Percentiles rank a stretch among this genome's conserved stretches.
Conservation (phyloP, 2,888 invertebrate genomes). For the Cistogaster globosa region DNA sequence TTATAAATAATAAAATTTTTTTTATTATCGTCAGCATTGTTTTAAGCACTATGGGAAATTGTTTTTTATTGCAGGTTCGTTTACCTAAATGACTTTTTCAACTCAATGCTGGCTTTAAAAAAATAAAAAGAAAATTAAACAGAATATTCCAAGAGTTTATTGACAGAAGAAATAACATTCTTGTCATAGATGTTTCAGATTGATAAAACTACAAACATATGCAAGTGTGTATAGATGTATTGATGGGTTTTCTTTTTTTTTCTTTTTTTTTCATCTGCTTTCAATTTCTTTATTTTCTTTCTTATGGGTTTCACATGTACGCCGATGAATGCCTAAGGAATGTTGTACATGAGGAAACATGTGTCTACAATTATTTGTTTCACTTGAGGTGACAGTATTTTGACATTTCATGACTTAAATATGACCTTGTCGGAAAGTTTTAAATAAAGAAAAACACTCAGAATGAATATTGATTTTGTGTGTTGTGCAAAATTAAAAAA, state of each 20-base stretch:
- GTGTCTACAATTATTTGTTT: slow-evolving; percentile 28
- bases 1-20: too few relatives aligned
- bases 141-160: slow-evolving; percentile 4
- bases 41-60: slow-evolving; percentile 36
- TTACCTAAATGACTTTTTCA: slow-evolving; percentile 11
- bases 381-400: slow-evolving; percentile 64
- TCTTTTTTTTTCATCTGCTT: neutral
- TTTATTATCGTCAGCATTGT: neutral
- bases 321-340: slow-evolving; percentile 17
- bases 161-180: slow-evolving; percentile 1
- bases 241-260: slow-evolving; percentile 16
- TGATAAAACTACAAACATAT: neutral
- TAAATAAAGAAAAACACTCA: slow-evolving; percentile 18
- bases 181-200: slow-evolving; percentile 3
- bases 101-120: neutral
- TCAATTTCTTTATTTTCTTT: neutral
- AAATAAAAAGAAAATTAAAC: neutral
- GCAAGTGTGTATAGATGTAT: neutral
- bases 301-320: neutral
- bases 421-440: slow-evolving; percentile 61
- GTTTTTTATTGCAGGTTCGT: slow-evolving; percentile 31
- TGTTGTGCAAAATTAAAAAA: slow-evolving; percentile 7
- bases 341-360: neutral
- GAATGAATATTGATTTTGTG: slow-evolving; percentile 33
- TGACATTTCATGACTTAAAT: slow-evolving; percentile 63